Conservation (phyloP, 2,797 vertebrate species). For the Lagocephalus sceleratus region DNA sequence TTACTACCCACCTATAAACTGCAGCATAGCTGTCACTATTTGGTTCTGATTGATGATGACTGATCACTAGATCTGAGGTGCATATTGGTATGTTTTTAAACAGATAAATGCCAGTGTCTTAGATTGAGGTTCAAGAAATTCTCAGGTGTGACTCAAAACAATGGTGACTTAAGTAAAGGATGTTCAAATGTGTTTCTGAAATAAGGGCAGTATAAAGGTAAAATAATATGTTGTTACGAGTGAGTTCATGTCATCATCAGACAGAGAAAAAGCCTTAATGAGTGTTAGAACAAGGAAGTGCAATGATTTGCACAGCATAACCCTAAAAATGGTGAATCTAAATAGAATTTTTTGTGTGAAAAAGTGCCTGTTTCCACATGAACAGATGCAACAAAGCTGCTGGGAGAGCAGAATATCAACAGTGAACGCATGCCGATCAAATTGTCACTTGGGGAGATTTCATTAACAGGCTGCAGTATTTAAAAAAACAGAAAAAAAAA, state of each 20-base stretch:
- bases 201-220: background rate
- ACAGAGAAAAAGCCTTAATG: too few species aligned
- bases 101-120: too few species aligned
- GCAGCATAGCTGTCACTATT: background rate
- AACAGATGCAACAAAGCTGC: background rate
- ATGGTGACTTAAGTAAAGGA: background rate
- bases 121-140: too few species aligned
- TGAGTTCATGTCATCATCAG: background rate
- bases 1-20: too few species aligned
- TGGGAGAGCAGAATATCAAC: background rate
- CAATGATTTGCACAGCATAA: too few species aligned
- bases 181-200: too few species aligned
- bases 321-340: too few species aligned
- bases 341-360: too few species aligned
- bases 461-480: constrained; percentile 15
- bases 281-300: too few species aligned
- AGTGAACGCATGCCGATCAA: background rate
- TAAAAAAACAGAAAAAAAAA: constrained; percentile 34
- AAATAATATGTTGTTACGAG: background rate
- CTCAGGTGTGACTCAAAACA: too few species aligned
- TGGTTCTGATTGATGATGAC: background rate
- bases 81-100: too few species aligned
- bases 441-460: background rate
- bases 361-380: background rate
- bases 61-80: background rate